phyloP scores from a whole-genome alignment of 2,797 vertebrate species.

The Streptopelia turtur region DNA sequence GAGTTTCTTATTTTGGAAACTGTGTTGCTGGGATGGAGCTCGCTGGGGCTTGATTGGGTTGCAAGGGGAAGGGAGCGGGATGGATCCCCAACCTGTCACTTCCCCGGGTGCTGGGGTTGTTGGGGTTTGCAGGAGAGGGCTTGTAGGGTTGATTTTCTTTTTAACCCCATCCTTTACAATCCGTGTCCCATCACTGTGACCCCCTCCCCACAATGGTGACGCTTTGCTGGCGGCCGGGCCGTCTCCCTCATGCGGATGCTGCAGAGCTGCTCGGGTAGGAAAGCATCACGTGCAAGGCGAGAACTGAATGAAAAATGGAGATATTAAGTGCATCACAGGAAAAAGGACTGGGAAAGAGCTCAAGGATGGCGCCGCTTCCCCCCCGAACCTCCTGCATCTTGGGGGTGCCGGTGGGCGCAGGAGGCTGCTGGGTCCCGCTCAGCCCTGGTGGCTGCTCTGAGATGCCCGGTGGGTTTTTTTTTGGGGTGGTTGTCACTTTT shows the following conservation, averaged over 20 bases:
- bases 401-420: not conserved
- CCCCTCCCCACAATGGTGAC: not conserved
- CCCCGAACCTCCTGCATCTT: not conserved
- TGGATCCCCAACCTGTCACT: not conserved
- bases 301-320: not conserved
- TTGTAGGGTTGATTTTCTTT: not conserved
- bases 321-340: not conserved
- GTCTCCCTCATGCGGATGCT: not conserved
- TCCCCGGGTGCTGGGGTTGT: fast-evolving
- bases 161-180: not conserved
- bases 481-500: not conserved
- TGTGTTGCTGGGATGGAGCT: slow-evolving; percentile 48
- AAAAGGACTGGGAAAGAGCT: not conserved
- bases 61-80: not conserved
- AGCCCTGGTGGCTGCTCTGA: not conserved
- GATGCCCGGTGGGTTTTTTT: not conserved
- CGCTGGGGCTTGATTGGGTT: not conserved
- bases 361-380: fast-evolving
- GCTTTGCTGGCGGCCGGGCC: not conserved
- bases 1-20: slow-evolving; percentile 75
- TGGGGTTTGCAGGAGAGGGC: not conserved
- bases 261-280: not conserved
- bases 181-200: fast-evolving
- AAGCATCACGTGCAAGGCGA: not conserved
- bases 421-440: not conserved